A percentile compares a stretch with the other conserved stretches of the same genome.
Evolutionary conservation across 1,140 invertebrate genomes (phyloP).

Genomic region (Prorops nasuta): DNA sequence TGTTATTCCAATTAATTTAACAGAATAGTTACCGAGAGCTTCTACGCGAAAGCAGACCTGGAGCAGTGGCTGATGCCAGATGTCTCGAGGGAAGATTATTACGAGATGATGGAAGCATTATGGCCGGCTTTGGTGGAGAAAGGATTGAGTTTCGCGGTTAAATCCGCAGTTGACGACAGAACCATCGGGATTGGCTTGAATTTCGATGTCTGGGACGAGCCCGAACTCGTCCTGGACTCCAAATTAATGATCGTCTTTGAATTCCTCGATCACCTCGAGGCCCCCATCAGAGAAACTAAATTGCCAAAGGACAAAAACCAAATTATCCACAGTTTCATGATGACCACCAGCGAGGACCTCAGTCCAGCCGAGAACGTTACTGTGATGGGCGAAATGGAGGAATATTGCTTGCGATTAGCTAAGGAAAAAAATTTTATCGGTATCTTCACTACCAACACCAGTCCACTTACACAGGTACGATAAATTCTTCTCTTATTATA

Average conservation of each 20-base stretch:
- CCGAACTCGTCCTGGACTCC: slow-evolving; percentile 66
- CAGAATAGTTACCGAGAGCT: slow-evolving; percentile 80
- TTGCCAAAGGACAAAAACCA: slow-evolving; percentile 67
- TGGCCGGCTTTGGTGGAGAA: slow-evolving; percentile 69
- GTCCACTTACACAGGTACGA: slow-evolving; percentile 74
- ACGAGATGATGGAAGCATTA: slow-evolving; percentile 62
- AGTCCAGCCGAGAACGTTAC: slow-evolving; percentile 72
- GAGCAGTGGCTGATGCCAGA: slow-evolving; percentile 72
- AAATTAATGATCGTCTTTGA: slow-evolving; percentile 73
- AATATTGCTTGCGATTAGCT: slow-evolving; percentile 68
- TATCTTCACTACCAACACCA: slow-evolving; percentile 84
- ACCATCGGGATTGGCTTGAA: slow-evolving; percentile 70
- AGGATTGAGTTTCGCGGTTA: slow-evolving; percentile 70
- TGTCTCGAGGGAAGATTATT: slow-evolving; percentile 66
- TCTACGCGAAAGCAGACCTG: slow-evolving; percentile 80
- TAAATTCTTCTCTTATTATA: slow-evolving; percentile 3
- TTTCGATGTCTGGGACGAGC: slow-evolving; percentile 77
- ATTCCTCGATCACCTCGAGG: slow-evolving; percentile 75
- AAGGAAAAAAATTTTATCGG: slow-evolving; percentile 66
- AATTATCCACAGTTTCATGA: slow-evolving; percentile 82
- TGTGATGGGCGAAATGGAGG: slow-evolving; percentile 75
- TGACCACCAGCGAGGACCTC: slow-evolving; percentile 69
- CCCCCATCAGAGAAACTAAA: slow-evolving; percentile 64
- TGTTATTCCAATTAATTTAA: slow-evolving; percentile 18
- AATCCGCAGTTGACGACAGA: slow-evolving; percentile 43